A percentile compares a stretch with the other conserved stretches of the same genome.
Evolutionary conservation across 1,140 invertebrate species (phyloP).

Genomic region (Hylaeus anthracinus): DNA sequence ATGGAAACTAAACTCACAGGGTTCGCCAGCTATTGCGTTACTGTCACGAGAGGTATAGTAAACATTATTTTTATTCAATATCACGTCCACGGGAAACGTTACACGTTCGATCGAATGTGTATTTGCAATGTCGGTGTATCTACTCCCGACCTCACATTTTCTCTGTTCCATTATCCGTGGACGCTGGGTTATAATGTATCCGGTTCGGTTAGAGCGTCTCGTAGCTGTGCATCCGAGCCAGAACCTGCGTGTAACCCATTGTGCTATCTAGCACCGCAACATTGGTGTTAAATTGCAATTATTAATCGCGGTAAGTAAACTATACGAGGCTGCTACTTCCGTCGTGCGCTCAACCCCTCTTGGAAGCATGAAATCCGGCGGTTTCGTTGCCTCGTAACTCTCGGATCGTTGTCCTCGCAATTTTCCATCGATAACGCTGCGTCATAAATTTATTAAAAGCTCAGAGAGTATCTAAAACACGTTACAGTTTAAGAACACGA

Average conservation of each 20-base stretch:
- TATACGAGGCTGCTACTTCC: constrained; percentile 43
- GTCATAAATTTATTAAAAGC: too few relatives aligned
- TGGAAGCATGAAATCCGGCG: background rate
- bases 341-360: background rate
- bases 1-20: too few relatives aligned
- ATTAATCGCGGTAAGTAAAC: constrained; percentile 62
- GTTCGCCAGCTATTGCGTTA: background rate
- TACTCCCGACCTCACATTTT: constrained; percentile 27
- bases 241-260: constrained; percentile 41
- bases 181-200: constrained; percentile 57
- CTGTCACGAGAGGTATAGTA: background rate
- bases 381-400: constrained; percentile 24
- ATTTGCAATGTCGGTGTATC: constrained; percentile 5
- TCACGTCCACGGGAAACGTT: constrained; percentile 13
- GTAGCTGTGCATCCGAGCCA: constrained; percentile 9
- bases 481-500: too few relatives aligned
- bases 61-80: constrained; percentile 36
- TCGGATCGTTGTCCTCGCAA: background rate
- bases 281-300: constrained; percentile 67
- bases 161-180: constrained; percentile 59
- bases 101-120: background rate
- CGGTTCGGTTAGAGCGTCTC: constrained; percentile 51
- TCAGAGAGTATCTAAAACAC: too few relatives aligned
- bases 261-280: constrained; percentile 44
- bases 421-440: background rate